Evolutionary conservation across 2,113 vertebrate genomes (phyloP).

Genomic region (Callipepla squamata): DNA sequence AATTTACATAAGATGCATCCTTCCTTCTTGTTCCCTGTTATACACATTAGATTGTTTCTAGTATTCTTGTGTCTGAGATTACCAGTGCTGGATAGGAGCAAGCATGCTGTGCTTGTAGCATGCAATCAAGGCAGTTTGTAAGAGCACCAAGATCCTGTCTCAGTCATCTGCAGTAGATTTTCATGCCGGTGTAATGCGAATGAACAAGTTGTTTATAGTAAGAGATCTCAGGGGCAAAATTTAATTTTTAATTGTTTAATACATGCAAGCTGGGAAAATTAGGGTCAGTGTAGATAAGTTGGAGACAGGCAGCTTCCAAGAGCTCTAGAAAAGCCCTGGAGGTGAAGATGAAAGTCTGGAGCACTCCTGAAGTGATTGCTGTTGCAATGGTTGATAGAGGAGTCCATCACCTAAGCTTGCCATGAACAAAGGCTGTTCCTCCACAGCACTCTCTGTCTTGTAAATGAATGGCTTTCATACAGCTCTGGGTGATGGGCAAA

Average conservation of each 20-base stretch:
- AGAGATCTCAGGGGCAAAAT: background rate
- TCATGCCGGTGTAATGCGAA: background rate
- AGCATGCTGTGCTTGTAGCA: slow-evolving; percentile 27
- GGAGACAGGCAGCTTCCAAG: accelerated
- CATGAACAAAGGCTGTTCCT: background rate
- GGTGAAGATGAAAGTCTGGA: background rate
- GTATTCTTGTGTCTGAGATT: slow-evolving; percentile 26
- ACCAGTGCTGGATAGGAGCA: accelerated
- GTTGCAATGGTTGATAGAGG: background rate
- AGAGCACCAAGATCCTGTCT: background rate
- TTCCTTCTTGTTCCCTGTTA: slow-evolving; percentile 18
- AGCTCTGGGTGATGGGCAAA: background rate
- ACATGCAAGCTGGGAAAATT: background rate
- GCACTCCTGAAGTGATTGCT: accelerated
- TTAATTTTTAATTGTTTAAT: background rate
- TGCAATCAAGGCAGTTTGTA: background rate
- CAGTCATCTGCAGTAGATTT: background rate
- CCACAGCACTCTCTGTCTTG: background rate
- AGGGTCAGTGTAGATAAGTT: too few species aligned
- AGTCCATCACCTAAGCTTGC: background rate
- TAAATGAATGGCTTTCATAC: background rate
- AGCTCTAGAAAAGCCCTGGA: background rate
- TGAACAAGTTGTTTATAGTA: background rate
- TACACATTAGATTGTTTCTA: slow-evolving; percentile 33
- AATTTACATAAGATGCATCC: slow-evolving; percentile 64